Base-by-base conservation (phyloP, 1,140 invertebrate species). In the Phenacoccus solenopsis region DNA sequence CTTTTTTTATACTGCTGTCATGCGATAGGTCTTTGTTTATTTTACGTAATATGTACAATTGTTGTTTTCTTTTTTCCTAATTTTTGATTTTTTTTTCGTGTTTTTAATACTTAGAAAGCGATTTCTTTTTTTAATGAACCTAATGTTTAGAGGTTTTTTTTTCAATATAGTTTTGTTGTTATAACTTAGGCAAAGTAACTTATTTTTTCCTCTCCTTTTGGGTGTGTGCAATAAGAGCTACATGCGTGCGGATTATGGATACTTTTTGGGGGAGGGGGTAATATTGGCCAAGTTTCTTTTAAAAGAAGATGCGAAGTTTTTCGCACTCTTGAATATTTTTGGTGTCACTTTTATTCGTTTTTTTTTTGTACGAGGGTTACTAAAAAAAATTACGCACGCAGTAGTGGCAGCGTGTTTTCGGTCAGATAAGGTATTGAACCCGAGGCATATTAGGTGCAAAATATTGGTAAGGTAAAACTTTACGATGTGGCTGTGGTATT, bases 141-240 rank as follows among this genome's bases (percentile, higher is more conserved):
- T 49, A 49, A 49, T 16, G 16, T 49, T 64, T 64, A 25, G n/a
- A n/a, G n/a, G n/a, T 64, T 27, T 27, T 64, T 64, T 64, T 25
- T 20, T 64, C 25, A 24, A 64, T 64, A 24, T 64, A 64, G 59
- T 64, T 64, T 24, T 64, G 21, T 25, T 64, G 59, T 64, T 64
- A 3, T 64, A 64, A 25, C 25, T 64, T 64, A 64, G 59, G 59
- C 59, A 64, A 20, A 64, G 59, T 27, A 64, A 64, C 59, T 64
- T 64, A 64, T 27, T 64, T 64, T 64, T 64, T 64, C n/a, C 16
- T 64, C 25, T 59, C 59, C 21, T 64, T 16, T 64, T 64, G 59
- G 59, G 59, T 64, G 59, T 64, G 59, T 64, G 59, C 59, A 64
- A 64, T 64, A 16, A 64, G 21, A 49, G 20, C 16, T 64, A 24